These are phyloP conservation scores for Heliconius eleuchia DNA, from an alignment of 1,140 invertebrate species.

Conservation along the genomic window DNA sequence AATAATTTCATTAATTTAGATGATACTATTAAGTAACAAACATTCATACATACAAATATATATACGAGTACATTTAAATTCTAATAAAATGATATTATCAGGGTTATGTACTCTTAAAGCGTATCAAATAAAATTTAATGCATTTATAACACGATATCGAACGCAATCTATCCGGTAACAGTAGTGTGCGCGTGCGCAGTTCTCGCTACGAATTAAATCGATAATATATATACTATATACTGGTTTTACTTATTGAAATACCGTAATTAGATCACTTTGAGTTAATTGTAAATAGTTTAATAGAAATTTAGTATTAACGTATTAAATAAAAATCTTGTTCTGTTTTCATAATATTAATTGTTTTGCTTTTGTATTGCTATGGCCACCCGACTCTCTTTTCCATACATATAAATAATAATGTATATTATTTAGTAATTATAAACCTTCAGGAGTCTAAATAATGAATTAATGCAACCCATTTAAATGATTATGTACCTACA, in stretches of 20 bases:
- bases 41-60: background rate
- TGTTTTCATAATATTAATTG: too few relatives aligned
- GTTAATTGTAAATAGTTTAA: background rate
- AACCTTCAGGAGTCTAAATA: too few relatives aligned
- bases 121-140: slow-evolving; percentile 21
- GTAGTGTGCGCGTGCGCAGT: slow-evolving; percentile 47
- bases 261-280: slow-evolving; percentile 29
- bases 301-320: too few relatives aligned
- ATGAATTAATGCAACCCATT: too few relatives aligned
- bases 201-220: slow-evolving; percentile 37
- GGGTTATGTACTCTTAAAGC: background rate
- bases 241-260: slow-evolving; percentile 43
- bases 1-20: background rate
- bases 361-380: too few relatives aligned
- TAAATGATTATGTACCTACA: too few relatives aligned
- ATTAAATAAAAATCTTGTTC: too few relatives aligned
- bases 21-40: background rate
- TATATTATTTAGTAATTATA: too few relatives aligned
- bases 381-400: too few relatives aligned
- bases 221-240: background rate
- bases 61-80: background rate
- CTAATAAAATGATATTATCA: background rate
- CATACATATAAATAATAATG: too few relatives aligned
- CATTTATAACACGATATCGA: slow-evolving; percentile 21
- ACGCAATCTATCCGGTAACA: slow-evolving; percentile 47